phyloP scores from a whole-genome alignment of 2,888 invertebrate species.

The Malachius bipustulatus region DNA sequence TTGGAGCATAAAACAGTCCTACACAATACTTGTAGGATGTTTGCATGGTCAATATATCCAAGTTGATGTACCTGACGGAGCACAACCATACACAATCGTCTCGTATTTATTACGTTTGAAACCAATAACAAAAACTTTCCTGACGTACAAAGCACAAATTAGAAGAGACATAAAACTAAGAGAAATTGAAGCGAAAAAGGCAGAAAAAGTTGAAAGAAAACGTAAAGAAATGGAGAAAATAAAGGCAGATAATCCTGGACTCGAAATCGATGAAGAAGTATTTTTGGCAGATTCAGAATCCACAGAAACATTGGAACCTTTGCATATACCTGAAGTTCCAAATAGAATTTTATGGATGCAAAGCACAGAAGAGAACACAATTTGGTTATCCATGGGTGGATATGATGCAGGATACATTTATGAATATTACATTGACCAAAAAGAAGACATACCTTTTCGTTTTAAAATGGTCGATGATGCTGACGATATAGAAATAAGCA shows the following conservation, averaged over 20 bases:
- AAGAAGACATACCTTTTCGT: constrained; percentile 33
- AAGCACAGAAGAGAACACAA: constrained; percentile 39
- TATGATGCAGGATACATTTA: constrained; percentile 58
- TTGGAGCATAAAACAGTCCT: too few relatives aligned
- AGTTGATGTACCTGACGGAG: constrained; percentile 37
- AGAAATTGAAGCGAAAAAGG: constrained; percentile 42
- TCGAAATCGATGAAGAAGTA: constrained; percentile 47
- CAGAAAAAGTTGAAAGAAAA: constrained; percentile 41
- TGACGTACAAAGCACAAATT: constrained; percentile 48
- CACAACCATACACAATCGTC: constrained; percentile 36
- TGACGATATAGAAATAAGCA: constrained; percentile 46
- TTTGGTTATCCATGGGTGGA: constrained; percentile 52
- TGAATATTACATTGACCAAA: constrained; percentile 41
- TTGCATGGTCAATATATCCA: constrained; percentile 43
- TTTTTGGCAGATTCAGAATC: constrained; percentile 48
- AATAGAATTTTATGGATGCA: constrained; percentile 47
- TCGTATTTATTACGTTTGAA: constrained; percentile 35
- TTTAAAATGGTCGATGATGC: constrained; percentile 41
- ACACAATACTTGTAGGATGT: constrained; percentile 45
- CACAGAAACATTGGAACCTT: constrained; percentile 41
- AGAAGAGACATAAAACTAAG: constrained; percentile 45
- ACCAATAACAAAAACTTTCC: constrained; percentile 39
- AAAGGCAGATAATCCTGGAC: constrained; percentile 44
- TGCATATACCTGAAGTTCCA: constrained; percentile 45
- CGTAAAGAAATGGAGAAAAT: constrained; percentile 46